Evolutionary conservation across 1,140 invertebrate species (phyloP).

Genomic region (Macrobrachium nipponense): DNA sequence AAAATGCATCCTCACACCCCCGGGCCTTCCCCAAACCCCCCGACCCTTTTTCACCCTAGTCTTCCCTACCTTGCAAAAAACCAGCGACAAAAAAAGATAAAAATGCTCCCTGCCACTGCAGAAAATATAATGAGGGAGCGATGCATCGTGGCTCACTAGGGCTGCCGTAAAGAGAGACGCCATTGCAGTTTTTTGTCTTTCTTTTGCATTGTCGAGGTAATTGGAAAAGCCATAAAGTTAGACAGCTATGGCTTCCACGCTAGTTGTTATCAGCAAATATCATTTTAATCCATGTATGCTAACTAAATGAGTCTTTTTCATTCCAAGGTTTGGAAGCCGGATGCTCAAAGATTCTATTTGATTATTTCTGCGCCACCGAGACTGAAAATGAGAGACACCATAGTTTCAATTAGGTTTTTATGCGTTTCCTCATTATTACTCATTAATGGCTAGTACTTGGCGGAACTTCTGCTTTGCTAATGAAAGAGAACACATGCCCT

Average conservation of each 20-base stretch:
- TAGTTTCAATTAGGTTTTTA: slow-evolving; percentile 51
- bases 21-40: neutral
- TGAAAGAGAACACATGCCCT: too few relatives aligned
- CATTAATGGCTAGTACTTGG: neutral
- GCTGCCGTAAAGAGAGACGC: slow-evolving; percentile 10
- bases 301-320: too few relatives aligned
- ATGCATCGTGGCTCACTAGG: slow-evolving; percentile 49
- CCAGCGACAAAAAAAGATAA: slow-evolving; percentile 12
- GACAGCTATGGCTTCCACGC: too few relatives aligned
- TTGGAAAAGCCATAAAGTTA: too few relatives aligned
- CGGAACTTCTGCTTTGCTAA: neutral
- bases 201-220: too few relatives aligned
- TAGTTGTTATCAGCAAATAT: too few relatives aligned
- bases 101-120: slow-evolving; percentile 48
- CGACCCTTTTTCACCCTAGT: neutral
- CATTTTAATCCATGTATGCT: too few relatives aligned
- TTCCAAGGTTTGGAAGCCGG: neutral
- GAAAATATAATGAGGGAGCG: slow-evolving; percentile 52
- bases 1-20: slow-evolving; percentile 49
- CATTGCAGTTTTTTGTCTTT: too few relatives aligned
- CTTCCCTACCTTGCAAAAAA: slow-evolving; percentile 48
- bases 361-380: slow-evolving; percentile 57
- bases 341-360: slow-evolving; percentile 43
- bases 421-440: neutral
- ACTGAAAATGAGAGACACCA: slow-evolving; percentile 54